A percentile compares a stretch with the other conserved stretches of the same genome.
Conservation (phyloP, 2,797 vertebrate genomes). For the Catostomus latipinnis region DNA sequence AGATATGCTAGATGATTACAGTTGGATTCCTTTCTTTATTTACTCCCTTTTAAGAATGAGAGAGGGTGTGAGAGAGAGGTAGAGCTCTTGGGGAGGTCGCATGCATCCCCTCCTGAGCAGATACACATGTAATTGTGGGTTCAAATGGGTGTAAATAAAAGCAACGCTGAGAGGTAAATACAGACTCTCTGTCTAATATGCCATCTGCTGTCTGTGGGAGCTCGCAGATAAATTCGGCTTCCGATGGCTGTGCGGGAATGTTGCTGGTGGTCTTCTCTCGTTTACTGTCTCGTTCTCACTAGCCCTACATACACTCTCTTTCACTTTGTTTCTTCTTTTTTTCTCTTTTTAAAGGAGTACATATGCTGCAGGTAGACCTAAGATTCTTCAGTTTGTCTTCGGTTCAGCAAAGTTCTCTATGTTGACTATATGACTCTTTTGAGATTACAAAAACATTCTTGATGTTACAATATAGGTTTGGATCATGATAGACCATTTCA, state of each 20-base stretch:
- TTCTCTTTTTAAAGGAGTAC: not conserved
- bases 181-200: slow-evolving; percentile 38
- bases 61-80: not conserved
- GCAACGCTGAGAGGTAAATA: slow-evolving; percentile 45
- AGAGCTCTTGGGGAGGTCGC: slow-evolving; percentile 26
- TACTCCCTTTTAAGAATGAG: slow-evolving; percentile 47
- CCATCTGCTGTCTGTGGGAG: slow-evolving; percentile 33
- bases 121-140: slow-evolving; percentile 46
- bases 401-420: too few species aligned
- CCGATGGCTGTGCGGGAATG: not conserved
- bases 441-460: too few species aligned
- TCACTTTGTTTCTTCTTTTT: not conserved
- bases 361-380: too few species aligned
- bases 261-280: not conserved
- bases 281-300: not conserved
- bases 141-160: slow-evolving; percentile 47
- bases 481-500: too few species aligned
- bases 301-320: slow-evolving; percentile 1
- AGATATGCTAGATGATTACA: slow-evolving; percentile 65
- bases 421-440: too few species aligned
- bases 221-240: slow-evolving; percentile 4
- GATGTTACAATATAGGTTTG: too few species aligned
- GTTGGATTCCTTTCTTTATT: slow-evolving; percentile 53
- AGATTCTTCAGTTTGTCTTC: too few species aligned
- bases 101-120: slow-evolving; percentile 42